Conservation (phyloP, 92 coral and sea anemone species). For the Phymanthus crucifer region DNA sequence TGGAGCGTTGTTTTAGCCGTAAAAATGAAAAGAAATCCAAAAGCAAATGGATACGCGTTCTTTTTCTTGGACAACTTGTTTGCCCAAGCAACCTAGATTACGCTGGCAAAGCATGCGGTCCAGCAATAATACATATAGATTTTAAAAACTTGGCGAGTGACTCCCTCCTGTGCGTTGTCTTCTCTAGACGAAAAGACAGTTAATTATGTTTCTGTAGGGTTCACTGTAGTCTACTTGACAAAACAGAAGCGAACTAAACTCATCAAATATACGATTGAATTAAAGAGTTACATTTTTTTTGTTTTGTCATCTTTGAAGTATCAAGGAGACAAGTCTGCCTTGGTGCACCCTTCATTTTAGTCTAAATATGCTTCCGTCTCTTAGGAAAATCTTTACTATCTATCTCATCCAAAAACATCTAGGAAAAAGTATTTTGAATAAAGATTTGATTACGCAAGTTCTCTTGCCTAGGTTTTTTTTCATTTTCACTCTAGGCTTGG, state of each 20-base stretch:
- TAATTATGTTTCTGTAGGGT: conserved; percentile 21
- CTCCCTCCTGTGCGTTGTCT: conserved; percentile 39
- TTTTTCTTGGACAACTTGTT: conserved; percentile 29
- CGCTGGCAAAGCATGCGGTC: conserved; percentile 11
- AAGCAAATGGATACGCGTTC: conserved; percentile 29
- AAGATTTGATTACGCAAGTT: no score
- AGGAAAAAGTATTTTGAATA: no score
- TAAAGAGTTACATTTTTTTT: conserved; percentile 18
- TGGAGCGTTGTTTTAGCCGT: conserved; percentile 1
- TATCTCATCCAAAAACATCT: no score
- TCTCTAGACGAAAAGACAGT: conserved; percentile 17
- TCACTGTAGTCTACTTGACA: conserved; percentile 7
- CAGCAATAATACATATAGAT: conserved; percentile 23
- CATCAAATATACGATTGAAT: neutral
- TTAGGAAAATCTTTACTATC: no score
- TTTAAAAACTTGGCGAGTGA: conserved; percentile 4
- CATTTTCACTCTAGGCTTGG: no score
- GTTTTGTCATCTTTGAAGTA: conserved; percentile 24
- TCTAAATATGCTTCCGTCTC: no score
- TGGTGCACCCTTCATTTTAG: neutral
- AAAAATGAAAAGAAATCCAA: neutral
- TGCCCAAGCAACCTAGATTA: conserved; percentile 29
- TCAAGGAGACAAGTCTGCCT: conserved; percentile 2
- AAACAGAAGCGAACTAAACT: conserved; percentile 4
- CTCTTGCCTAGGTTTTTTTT: no score